Evolutionary conservation across 2,113 vertebrate genomes (phyloP).

Genomic region (Callionymus lyra): DNA sequence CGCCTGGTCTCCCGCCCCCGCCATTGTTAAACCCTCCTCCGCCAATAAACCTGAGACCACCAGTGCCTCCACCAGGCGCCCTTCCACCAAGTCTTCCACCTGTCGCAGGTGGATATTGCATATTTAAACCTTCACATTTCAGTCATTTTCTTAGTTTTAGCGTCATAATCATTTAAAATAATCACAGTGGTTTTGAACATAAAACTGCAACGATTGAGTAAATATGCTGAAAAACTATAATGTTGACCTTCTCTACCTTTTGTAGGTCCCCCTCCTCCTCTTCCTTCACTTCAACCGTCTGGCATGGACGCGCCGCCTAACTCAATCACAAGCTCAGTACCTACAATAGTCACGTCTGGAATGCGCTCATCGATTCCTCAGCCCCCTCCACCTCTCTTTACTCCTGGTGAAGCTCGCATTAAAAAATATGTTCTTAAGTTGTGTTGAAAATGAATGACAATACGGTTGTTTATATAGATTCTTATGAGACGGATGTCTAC

Average conservation of each 20-base stretch:
- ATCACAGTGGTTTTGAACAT: too few relatives aligned
- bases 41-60: constrained; percentile 86
- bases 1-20: constrained; percentile 82
- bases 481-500: constrained; percentile 89
- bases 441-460: background rate
- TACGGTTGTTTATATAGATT: constrained; percentile 65
- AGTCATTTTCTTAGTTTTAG: too few relatives aligned
- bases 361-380: constrained; percentile 85
- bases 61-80: constrained; percentile 81
- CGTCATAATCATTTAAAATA: too few relatives aligned
- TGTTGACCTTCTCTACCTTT: constrained; percentile 22
- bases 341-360: constrained; percentile 89
- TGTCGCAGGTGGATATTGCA: constrained; percentile 74
- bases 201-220: too few relatives aligned
- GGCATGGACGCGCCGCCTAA: constrained; percentile 93
- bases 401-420: constrained; percentile 63
- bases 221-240: too few relatives aligned
- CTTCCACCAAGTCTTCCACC: constrained; percentile 89
- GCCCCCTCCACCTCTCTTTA: constrained; percentile 78
- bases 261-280: constrained; percentile 88
- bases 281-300: constrained; percentile 85
- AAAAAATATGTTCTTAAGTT: background rate
- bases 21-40: constrained; percentile 87
- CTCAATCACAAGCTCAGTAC: constrained; percentile 89
- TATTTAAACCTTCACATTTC: too few relatives aligned